Evolutionary conservation across 2,888 invertebrate genomes (phyloP), one percentile per base, ranked within the genome.

Genomic region (Trypoxylon attenuatum): DNA sequence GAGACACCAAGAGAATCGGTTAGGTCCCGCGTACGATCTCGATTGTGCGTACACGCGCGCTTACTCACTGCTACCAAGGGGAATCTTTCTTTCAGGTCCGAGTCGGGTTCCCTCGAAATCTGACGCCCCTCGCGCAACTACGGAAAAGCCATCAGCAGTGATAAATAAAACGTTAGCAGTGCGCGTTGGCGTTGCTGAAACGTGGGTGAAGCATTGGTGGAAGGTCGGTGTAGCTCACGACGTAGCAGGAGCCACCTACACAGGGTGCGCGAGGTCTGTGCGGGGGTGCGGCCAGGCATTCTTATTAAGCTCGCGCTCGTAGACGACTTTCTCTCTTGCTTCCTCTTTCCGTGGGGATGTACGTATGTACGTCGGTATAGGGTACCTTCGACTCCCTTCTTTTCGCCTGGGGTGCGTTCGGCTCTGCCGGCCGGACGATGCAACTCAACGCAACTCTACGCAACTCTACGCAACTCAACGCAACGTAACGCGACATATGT

Each of bases 81-180:
- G 55, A 55, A 29, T 57, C 46, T 49, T 55, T 63, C 74, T 74
- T 75, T 75, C 60, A 67, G 64, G 23, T 70, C n/a, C n/a, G n/a
- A n/a, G n/a, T n/a, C n/a, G n/a, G n/a, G n/a, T n/a, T n/a, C 51
- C 41, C 58, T 25, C 39, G 42, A 57, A 49, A 27, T 27, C 53
- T 65, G 74, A 45, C 69, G 55, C 68, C 70, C 75, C 75, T 72
- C 42, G 61, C 56, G 68, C n/a, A n/a, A 65, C 75, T 76, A 77
- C 68, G 79, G 70, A 80, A 80, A 82, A 82, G 80, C 80, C 83
- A 84, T 84, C 83, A 83, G 74, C 65, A 72, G 70, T 83, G 83
- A 84, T 84, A 84, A 84, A 84, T 84, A 84, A 84, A 84, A 84
- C 72, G 84, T 84, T 82, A 81, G 77, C 76, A 70, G 76, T 68